phyloP scores from a whole-genome alignment of 2,888 invertebrate genomes.

The Plagiodera versicolora region DNA sequence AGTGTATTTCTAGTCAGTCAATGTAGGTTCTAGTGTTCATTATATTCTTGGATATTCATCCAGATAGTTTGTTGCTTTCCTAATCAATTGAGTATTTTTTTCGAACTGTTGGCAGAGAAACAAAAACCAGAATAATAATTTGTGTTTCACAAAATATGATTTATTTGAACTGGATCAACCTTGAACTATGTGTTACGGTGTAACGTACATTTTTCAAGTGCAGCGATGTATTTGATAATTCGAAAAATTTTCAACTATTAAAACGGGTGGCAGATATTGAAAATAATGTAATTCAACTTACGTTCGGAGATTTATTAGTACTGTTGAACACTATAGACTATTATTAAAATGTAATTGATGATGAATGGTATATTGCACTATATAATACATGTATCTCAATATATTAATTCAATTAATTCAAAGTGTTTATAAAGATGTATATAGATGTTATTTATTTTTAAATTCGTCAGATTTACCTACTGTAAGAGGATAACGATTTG shows the following conservation, averaged over 20 bases:
- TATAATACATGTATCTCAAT: conserved; percentile 5
- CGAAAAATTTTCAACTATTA: background rate
- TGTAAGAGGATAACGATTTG: conserved; percentile 25
- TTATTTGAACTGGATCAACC: too few species aligned
- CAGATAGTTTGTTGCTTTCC: background rate
- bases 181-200: too few species aligned
- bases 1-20: background rate
- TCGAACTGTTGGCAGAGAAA: too few species aligned
- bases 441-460: conserved; percentile 43
- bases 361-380: conserved; percentile 5
- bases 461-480: conserved; percentile 29
- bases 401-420: conserved; percentile 33
- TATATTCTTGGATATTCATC: background rate
- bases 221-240: background rate
- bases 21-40: background rate
- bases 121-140: too few species aligned
- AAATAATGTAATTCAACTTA: background rate
- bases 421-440: conserved; percentile 39
- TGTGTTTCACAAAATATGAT: too few species aligned
- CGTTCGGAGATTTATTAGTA: background rate
- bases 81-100: background rate
- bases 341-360: background rate
- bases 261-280: background rate
- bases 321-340: background rate
- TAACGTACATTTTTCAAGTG: background rate